A percentile compares a stretch with the other conserved stretches of the same genome.
Evolutionary conservation across 35 echinoderm and acorn worm species (phyloP).

Genomic region (Ophiothrix spiculata): DNA sequence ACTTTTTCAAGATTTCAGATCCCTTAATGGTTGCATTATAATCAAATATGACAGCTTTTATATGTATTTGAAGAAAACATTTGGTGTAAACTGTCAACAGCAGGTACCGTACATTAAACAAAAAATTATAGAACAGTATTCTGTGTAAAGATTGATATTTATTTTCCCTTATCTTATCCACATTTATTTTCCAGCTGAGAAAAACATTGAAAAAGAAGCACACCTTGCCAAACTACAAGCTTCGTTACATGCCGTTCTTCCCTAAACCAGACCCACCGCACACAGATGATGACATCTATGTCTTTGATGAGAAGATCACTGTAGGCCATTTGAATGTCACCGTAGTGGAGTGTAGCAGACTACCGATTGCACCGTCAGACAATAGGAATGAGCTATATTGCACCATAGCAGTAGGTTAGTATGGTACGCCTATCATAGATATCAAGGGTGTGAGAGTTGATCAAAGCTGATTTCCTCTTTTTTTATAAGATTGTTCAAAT

Average conservation of each 20-base stretch:
- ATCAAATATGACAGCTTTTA: no score
- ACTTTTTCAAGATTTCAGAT: no score
- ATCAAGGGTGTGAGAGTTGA: no score
- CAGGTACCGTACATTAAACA: no score
- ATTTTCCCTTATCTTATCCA: no score
- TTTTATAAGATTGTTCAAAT: no score
- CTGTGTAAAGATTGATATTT: neutral
- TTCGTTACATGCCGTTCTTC: constrained; percentile 94
- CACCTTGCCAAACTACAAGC: constrained; percentile 93
- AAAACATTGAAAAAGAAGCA: constrained; percentile 91
- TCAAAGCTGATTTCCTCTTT: no score
- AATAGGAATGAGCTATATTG: constrained; percentile 69
- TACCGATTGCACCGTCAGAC: constrained; percentile 48
- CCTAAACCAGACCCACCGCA: constrained; percentile 74
- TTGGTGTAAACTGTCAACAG: no score
- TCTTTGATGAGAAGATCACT: constrained; percentile 77
- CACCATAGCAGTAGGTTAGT: constrained; percentile 77
- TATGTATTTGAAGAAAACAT: no score
- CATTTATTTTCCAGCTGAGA: constrained; percentile 48
- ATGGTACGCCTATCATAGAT: no score
- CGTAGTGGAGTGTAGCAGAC: constrained; percentile 78
- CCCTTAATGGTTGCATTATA: no score
- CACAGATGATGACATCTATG: constrained; percentile 54
- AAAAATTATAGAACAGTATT: neutral
- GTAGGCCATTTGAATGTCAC: constrained; percentile 66